Percentiles rank a stretch among this genome's conserved stretches.
phyloP scores from a whole-genome alignment of 2,888 invertebrate genomes.

The Caenorhabditis becei region DNA sequence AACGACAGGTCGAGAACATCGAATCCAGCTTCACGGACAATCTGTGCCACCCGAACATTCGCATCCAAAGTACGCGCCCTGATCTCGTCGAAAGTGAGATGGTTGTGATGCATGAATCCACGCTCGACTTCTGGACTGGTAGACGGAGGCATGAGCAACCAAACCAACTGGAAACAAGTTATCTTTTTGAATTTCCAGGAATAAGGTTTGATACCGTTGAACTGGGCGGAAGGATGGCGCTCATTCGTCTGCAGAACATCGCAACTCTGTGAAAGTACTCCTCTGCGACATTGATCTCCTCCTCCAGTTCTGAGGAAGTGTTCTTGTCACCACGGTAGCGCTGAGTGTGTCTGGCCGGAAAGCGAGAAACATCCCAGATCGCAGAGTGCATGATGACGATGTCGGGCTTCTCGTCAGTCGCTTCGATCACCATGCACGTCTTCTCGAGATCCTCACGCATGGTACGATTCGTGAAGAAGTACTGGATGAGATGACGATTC shows the following conservation, averaged over 20 bases:
- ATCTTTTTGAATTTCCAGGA: background rate
- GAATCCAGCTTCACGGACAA: slow-evolving; percentile 66
- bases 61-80: slow-evolving; percentile 66
- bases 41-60: slow-evolving; percentile 62
- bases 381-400: slow-evolving; percentile 68
- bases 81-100: slow-evolving; percentile 24
- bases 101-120: slow-evolving; percentile 34
- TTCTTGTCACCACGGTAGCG: background rate
- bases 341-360: background rate
- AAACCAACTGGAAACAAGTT: slow-evolving; percentile 40
- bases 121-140: slow-evolving; percentile 4
- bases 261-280: slow-evolving; percentile 58
- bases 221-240: slow-evolving; percentile 45
- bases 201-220: slow-evolving; percentile 59
- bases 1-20: slow-evolving; percentile 70
- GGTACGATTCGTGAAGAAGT: slow-evolving; percentile 67
- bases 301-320: background rate
- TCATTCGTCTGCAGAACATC: slow-evolving; percentile 57
- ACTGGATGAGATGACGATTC: slow-evolving; percentile 63
- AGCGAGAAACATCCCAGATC: slow-evolving; percentile 72
- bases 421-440: slow-evolving; percentile 47
- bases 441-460: slow-evolving; percentile 69
- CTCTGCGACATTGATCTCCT: slow-evolving; percentile 44
- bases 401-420: slow-evolving; percentile 64
- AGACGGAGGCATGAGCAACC: slow-evolving; percentile 50